phyloP scores from a whole-genome alignment of 2,113 vertebrate genomes.

The Tychaedon coryphoeus region DNA sequence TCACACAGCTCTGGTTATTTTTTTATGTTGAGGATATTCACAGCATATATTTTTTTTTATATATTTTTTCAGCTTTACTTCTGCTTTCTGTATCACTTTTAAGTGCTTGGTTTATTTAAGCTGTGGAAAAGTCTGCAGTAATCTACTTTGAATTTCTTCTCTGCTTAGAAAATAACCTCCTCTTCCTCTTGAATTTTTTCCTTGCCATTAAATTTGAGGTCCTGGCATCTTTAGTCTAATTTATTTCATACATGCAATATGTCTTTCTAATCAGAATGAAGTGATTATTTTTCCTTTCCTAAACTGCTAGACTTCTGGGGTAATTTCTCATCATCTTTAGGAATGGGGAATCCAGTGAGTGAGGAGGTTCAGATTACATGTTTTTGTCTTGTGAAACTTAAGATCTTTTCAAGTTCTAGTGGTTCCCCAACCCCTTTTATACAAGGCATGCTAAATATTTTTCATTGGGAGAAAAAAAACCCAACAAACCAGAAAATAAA shows the following conservation, averaged over 20 bases:
- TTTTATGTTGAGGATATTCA: background rate
- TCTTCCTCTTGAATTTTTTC: background rate
- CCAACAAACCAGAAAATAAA: background rate
- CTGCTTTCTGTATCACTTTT: background rate
- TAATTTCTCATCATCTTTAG: background rate
- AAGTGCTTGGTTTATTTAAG: background rate
- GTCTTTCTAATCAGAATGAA: background rate
- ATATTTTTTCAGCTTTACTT: background rate
- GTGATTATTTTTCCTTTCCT: background rate
- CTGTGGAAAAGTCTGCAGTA: background rate
- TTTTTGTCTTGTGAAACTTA: constrained; percentile 19
- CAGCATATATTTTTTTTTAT: background rate
- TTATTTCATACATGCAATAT: background rate
- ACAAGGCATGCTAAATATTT: background rate
- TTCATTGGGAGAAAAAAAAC: background rate
- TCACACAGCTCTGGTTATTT: background rate
- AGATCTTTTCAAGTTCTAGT: background rate
- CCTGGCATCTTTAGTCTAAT: background rate
- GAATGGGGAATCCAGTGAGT: background rate
- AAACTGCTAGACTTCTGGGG: background rate
- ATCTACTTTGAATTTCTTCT: background rate
- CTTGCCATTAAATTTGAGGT: background rate
- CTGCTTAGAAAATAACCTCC: background rate
- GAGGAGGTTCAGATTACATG: background rate
- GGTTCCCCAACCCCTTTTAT: background rate